These are phyloP conservation scores for Drosophila picticornis DNA, from an alignment of 2,888 invertebrate genomes.

Conservation along the genomic window DNA sequence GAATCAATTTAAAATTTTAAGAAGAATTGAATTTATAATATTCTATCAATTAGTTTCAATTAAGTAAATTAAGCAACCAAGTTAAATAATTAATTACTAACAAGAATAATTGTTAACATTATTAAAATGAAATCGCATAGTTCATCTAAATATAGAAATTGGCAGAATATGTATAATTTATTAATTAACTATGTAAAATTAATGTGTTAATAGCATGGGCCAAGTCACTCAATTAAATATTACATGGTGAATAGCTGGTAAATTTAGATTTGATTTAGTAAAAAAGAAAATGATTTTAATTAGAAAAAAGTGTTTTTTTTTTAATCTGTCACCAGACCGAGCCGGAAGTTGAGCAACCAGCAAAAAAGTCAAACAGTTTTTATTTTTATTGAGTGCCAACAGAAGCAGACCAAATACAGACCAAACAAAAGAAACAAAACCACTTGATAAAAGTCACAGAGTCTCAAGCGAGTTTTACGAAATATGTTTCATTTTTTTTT, in stretches of 20 bases:
- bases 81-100: background rate
- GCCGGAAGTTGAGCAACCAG: conserved; percentile 30
- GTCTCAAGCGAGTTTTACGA: conserved; percentile 39
- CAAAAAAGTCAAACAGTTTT: background rate
- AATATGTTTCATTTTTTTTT: conserved; percentile 6
- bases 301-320: background rate
- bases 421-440: conserved; percentile 5
- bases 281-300: background rate
- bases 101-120: background rate
- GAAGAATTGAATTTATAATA: background rate
- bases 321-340: background rate
- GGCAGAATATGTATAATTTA: background rate
- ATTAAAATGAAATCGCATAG: background rate
- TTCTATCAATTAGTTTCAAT: background rate
- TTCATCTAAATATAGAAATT: background rate
- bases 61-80: background rate
- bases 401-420: conserved; percentile 5
- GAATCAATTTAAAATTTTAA: background rate
- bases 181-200: background rate
- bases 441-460: conserved; percentile 36
- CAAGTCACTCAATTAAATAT: background rate
- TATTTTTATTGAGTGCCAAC: conserved; percentile 3
- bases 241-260: background rate
- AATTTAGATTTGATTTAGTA: background rate
- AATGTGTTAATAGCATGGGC: background rate